Evolutionary conservation across 2,888 invertebrate species (phyloP), one percentile per base, ranked within the genome.

Genomic region (Diaprepes abbreviatus): DNA sequence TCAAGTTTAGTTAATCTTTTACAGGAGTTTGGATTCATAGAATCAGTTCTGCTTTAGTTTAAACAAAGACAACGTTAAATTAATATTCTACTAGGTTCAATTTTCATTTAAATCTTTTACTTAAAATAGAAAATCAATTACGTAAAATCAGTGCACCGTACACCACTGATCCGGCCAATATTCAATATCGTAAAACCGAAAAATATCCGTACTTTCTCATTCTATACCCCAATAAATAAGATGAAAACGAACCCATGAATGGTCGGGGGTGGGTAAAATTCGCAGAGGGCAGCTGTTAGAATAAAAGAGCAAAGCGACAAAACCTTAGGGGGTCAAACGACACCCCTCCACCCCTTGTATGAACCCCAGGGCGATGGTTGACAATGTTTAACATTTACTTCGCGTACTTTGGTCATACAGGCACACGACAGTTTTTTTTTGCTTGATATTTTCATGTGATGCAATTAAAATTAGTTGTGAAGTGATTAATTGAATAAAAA

Each of bases 301-400:
- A 85, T 83, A 84, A 84, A 84, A 83, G 83, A 82, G 78, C 82
- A 75, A 68, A 77, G 82, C 80, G 82, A 82, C 81, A 79, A 82
- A 71, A 82, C 82, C 80, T 80, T 80, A 82, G 83, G 83, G 84
- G 83, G 81, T 80, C 77, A 77, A 77, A 77, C 16, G 50, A 69
- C 71, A 83, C 82, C 83, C 83, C 83, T 82, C 82, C 82, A 81
- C 81, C 81, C 80, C 80, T 70, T 54, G 31, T 45, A 28, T 74
- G 73, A 74, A 74, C 82, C 81, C 80, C 79, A 79, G 80, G 80
- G 81, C 16, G 79, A 81, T 80, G 82, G 82, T 82, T 83, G 83
- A 84, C 84, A 84, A 81, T 84, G 83, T 83, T 81, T 78, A 82
- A 81, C 83, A 83, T 83, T 83, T 83, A 83, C 79, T 79, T 75